Evolutionary conservation across 1,140 invertebrate genomes (phyloP).

Genomic region (Agraylea sexmaculata): DNA sequence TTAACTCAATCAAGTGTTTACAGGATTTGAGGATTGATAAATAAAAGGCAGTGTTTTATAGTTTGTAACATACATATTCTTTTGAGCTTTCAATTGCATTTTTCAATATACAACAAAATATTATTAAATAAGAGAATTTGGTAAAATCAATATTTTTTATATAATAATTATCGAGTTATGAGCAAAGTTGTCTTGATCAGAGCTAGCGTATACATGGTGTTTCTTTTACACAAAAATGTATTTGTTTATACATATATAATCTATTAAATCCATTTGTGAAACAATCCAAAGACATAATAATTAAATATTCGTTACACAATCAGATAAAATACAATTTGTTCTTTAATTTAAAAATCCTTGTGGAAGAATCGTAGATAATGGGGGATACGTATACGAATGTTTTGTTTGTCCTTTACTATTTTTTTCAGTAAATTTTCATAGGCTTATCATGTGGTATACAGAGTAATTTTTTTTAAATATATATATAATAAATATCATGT

Average conservation of each 20-base stretch:
- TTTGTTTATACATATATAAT: neutral
- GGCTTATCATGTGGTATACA: slow-evolving; percentile 20
- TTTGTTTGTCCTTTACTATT: slow-evolving; percentile 20
- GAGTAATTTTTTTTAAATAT: slow-evolving; percentile 19
- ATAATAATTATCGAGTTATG: slow-evolving; percentile 41
- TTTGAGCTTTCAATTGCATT: slow-evolving; percentile 48
- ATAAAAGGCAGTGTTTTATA: slow-evolving; percentile 26
- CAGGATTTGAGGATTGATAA: slow-evolving; percentile 4
- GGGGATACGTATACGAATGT: slow-evolving; percentile 23
- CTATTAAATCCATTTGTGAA: too few relatives aligned
- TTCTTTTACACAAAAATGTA: slow-evolving; percentile 24
- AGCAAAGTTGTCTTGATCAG: slow-evolving; percentile 41
- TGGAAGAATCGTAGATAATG: slow-evolving; percentile 22
- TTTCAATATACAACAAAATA: slow-evolving; percentile 47
- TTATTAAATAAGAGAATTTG: slow-evolving; percentile 44
- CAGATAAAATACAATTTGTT: slow-evolving; percentile 22
- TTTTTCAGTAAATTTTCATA: slow-evolving; percentile 12
- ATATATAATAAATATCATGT: slow-evolving; percentile 22
- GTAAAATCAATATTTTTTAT: slow-evolving; percentile 42
- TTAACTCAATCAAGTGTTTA: neutral
- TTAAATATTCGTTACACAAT: slow-evolving; percentile 19
- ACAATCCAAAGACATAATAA: too few relatives aligned
- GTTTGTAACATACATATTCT: slow-evolving; percentile 47
- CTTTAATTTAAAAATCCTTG: slow-evolving; percentile 21
- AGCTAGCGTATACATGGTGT: slow-evolving; percentile 43